Evolutionary conservation across 2,888 invertebrate species (phyloP), one percentile per base, ranked within the genome.

Genomic region (Ornithoptera alexandrae): DNA sequence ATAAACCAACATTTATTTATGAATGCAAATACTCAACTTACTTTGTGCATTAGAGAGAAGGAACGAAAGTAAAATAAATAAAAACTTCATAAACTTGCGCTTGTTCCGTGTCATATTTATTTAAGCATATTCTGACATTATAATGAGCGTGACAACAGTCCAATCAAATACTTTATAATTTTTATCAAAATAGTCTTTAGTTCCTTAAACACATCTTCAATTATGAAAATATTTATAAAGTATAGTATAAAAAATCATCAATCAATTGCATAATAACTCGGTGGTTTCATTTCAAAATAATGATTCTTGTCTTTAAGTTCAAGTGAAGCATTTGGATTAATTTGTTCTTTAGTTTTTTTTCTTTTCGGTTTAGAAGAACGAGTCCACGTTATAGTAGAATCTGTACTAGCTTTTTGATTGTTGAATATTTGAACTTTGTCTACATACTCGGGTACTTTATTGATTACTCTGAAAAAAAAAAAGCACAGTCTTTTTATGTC

Each of bases 371-470:
- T 83, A 17, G 78, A 79, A 0, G 84, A 87, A 20, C 89, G 75
- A 0, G 86, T 82, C 90, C 90, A 91, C 0, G 88, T 84, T n/a
- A 90, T 69, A 0, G 88, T 83, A n/a, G 85, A 68, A 67, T 86
- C 89, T 0, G 80, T 80, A 3, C 79, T 71, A 10, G 76, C 74
- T 42, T 60, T 70, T n/a, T 67, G 65, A n/a, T 62, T 67, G 30
- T 70, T 70, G 20, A 61, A 24, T 59, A 66, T 39, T 56, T 72
- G 53, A 22, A 70, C 36, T 62, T 70, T 70, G 57, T 70, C 63
- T 61, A 69, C 67, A 20, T 59, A 68, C 50, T 22, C 46, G 1
- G 71, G 65, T 42, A 39, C 58, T 20, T 70, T 73, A 30, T 70
- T 74, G 72, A 74, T 73, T 50, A 81, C 72, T 65, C 80, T 81